Base-by-base conservation (phyloP, 2,888 invertebrate species). In the Cerastoderma edule region DNA sequence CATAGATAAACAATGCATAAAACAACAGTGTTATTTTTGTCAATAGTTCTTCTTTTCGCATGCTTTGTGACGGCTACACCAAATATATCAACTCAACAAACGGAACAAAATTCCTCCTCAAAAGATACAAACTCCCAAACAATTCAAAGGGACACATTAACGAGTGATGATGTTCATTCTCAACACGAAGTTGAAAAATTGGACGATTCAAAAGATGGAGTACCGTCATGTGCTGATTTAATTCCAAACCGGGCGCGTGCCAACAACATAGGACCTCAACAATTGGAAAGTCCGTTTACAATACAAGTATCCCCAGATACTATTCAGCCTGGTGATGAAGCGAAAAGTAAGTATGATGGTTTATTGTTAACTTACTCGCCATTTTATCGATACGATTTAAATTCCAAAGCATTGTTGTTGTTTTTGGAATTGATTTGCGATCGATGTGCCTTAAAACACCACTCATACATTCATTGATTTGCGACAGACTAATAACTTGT, bases 241-340 rank as follows among this genome's bases (percentile, higher is more conserved):
- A 39, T 22, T 16, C 60, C 60, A 8, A 19, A 22, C 8, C 24
- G n/a, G 8, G 39, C 39, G 13, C 22, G 10, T 22, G 39, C 1
- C 2, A 60, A 22, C 39, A 22, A 22, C 5, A 65, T 78, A 46
- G 39, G 56, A n/a, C 68, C 74, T 24, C 74, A 74, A 39, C 56
- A 27, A 28, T 65, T 65, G 28, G 32, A 44, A 4, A 68, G 71
- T 68, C 74, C 78, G 2, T 74, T 57, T 57, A 57, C 30, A 28
- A 65, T 78, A 46, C 32, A 54, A n/a, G 46, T 67, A 10, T 30
- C 66, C 16, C 65, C 71, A 48, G 48, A 60, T 46, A 24, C 3
- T 4, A 32, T 69, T 8, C 33, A 48, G 24, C 60, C 69, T 0
- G 69, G 60, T 0, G 60, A 57, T 2, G 19, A 19, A 48, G 57